Base-by-base conservation (phyloP, 2,888 invertebrate species). In the Hartigia nigra region DNA sequence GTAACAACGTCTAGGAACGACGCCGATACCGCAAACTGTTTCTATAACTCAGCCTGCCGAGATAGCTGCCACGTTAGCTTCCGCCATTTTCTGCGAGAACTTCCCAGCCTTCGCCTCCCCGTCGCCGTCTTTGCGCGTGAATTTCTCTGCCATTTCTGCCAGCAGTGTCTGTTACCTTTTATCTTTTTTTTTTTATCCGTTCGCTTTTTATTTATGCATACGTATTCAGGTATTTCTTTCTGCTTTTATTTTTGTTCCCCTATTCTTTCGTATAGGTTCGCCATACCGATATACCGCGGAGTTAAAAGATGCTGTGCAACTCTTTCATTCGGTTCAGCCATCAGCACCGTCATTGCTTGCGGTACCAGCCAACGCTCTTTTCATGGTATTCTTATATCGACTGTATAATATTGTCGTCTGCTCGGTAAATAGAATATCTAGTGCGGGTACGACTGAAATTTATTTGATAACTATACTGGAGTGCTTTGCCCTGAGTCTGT, bases 371-470 rank as follows among this genome's bases (percentile, higher is more conserved):
- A 23, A 23, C 55, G 9, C 55, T 55, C 55, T 55, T 23, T 55
- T 78, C 78, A 78, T 80, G 81, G 80, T 78, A 80, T 81, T 81
- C 82, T 77, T 72, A 80, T 83, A 70, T 79, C 82, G 82, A 82
- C 87, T 87, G 88, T 88, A 88, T 88, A 88, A 88, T 88, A 88
- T 87, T 86, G 86, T 83, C 88, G 87, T 88, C 87, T 86, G 86
- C 84, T 82, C 85, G 81, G 87, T 87, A 88, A 89, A 88, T 88
- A 88, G 88, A 87, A 87, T 85, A 86, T 87, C 86, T 86, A 81
- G 84, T n/a, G 37, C 12, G 23, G 12, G 35, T 36, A 34, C 37
- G 35, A 34, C 37, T 75, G n/a, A 37, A 37, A 75, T 75, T 34
- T 37, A 72, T 72, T 72, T 32, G 72, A 31, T 31, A 55, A 23